These are phyloP conservation scores for Euura saliciscinereae DNA, from an alignment of 1,140 invertebrate species.

Conservation along the genomic window DNA sequence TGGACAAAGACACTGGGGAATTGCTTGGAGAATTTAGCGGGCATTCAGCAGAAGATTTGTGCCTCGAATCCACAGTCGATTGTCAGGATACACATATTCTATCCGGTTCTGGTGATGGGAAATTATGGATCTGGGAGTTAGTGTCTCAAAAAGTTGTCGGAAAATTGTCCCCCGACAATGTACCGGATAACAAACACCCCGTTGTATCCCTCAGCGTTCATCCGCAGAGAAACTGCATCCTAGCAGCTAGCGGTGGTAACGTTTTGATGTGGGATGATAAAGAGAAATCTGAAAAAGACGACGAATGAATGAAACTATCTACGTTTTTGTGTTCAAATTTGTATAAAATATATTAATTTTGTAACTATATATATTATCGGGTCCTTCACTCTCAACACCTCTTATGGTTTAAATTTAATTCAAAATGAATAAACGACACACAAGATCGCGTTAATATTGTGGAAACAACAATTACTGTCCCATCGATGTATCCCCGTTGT, in stretches of 20 bases:
- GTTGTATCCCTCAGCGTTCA: slow-evolving; percentile 71
- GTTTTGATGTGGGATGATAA: slow-evolving; percentile 67
- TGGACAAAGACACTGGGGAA: slow-evolving; percentile 90
- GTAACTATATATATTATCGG: no score
- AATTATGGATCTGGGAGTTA: slow-evolving; percentile 88
- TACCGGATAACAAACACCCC: slow-evolving; percentile 35
- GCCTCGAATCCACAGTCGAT: slow-evolving; percentile 85
- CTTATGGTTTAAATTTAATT: no score
- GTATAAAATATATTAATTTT: no score
- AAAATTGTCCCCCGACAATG: slow-evolving; percentile 57
- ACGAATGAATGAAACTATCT: no score
- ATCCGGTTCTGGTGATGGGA: slow-evolving; percentile 87
- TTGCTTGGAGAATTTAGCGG: slow-evolving; percentile 80
- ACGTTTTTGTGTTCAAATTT: no score
- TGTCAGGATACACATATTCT: slow-evolving; percentile 82
- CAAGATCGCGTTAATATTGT: no score
- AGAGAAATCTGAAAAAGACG: slow-evolving; percentile 13
- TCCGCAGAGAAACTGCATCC: slow-evolving; percentile 70
- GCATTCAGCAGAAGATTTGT: slow-evolving; percentile 79
- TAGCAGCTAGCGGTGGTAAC: slow-evolving; percentile 70
- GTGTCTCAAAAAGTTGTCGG: slow-evolving; percentile 71
- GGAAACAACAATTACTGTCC: no score
- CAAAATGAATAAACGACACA: no score
- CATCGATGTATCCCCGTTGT: no score
- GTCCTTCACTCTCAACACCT: no score